Conservation (phyloP, 2,888 invertebrate species). For the Drosophila melanocephala region DNA sequence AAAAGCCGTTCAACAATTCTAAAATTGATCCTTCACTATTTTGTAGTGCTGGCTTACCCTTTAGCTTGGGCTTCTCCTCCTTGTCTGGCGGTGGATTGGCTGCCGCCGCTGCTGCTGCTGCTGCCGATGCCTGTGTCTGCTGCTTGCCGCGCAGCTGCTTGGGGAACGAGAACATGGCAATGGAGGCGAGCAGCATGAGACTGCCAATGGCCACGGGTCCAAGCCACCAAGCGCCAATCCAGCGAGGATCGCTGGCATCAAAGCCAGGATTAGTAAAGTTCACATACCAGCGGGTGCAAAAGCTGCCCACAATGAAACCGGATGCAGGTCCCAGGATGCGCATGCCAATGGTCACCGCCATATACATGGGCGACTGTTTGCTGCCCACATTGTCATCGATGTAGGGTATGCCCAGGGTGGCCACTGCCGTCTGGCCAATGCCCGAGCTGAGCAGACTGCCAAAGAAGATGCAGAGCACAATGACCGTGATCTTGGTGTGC, state of each 20-base stretch:
- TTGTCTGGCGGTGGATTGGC: conserved; percentile 75
- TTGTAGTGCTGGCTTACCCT: conserved; percentile 86
- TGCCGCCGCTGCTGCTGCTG: conserved; percentile 36
- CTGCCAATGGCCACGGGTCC: conserved; percentile 93
- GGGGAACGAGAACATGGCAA: conserved; percentile 97
- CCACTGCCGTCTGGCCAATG: conserved; percentile 96
- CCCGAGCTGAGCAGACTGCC: conserved; percentile 94
- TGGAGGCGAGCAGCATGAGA: conserved; percentile 92
- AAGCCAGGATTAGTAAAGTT: conserved; percentile 92
- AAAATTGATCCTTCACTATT: not conserved
- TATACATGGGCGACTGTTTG: conserved; percentile 95
- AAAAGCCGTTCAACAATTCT: not conserved
- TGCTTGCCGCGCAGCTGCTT: conserved; percentile 89
- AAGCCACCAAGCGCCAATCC: conserved; percentile 99
- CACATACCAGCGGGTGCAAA: conserved; percentile 95
- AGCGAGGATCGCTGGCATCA: conserved; percentile 92
- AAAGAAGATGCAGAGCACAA: conserved; percentile 95
- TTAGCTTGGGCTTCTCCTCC: conserved; percentile 87
- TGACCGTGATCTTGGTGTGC: conserved; percentile 91
- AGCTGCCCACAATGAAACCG: conserved; percentile 95
- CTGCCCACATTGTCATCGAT: conserved; percentile 97
- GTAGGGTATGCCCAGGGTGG: conserved; percentile 96
- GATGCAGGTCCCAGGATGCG: conserved; percentile 95
- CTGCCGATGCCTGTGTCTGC: conserved; percentile 38
- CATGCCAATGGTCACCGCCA: conserved; percentile 96